Base-by-base conservation (phyloP, 2,888 invertebrate species). In the Leptinotarsa peninsularis region DNA sequence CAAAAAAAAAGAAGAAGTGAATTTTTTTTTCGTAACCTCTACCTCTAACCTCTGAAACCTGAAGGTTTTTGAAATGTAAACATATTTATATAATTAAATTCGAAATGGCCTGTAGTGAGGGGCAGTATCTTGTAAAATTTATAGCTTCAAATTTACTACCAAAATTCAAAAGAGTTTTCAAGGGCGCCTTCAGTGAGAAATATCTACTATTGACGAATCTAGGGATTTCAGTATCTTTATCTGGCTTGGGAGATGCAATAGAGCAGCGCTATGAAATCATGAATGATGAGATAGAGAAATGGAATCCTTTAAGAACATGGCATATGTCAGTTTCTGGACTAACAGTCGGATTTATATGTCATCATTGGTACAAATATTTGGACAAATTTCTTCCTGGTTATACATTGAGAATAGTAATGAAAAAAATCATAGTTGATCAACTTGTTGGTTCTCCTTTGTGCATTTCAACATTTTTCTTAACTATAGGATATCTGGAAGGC, bases 391-490 rank as follows among this genome's bases (percentile, higher is more conserved):
- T 96, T 54, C 93, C 95, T 1, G 96, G 95, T 1, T 91, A 92
- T 82, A 90, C 92, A 0, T 83, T 95, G 7, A 85, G 84, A 14
- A 90, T 91, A 83, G 93, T 95, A 1, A 80, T 93, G 7, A 94
- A 94, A 85, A 97, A 97, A 89, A 91, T 97, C 60, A 69, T 95
- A 2, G 85, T 95, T 43, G 98, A 98, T 88, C 97, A 97, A 88
- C 85, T 94, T 71, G 88, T 97, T 60, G 95, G 94, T 84, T 96
- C 97, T 2, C 97, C 97, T 0, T 79, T 96, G 10, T 92, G 93
- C 78, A 95, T 97, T 75, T 86, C 91, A 10, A 91, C 93, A 3
- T 96, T 96, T 86, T 95, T 97, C 87, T 87, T 93, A 14, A 94
- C 95, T 3, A 88, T 96, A 49, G 94, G 93, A 4, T 82, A 93